A percentile compares a stretch with the other conserved stretches of the same genome.
phyloP scores from a whole-genome alignment of 2,113 vertebrate genomes.

The Leptobrachium leishanense region DNA sequence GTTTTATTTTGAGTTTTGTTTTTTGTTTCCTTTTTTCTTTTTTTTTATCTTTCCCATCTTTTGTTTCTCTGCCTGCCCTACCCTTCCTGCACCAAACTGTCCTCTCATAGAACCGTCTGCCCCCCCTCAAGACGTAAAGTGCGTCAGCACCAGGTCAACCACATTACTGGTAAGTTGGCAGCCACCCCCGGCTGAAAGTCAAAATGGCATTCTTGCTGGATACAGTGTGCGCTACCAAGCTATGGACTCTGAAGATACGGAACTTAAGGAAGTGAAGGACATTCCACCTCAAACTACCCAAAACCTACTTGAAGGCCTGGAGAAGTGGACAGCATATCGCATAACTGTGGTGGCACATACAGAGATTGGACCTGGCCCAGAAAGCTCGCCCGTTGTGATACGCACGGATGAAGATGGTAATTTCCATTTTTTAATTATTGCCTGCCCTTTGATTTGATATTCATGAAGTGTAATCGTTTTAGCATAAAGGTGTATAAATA shows the following conservation, averaged over 20 bases:
- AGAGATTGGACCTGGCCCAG: conserved; percentile 84
- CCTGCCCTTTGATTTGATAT: neutral
- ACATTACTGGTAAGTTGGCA: conserved; percentile 98
- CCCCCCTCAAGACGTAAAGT: conserved; percentile 97
- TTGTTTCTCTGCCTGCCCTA: conserved; percentile 74
- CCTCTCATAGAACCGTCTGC: conserved; percentile 92
- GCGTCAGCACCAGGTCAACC: conserved; percentile 92
- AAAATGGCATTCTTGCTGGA: conserved; percentile 90
- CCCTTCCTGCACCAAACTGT: conserved; percentile 54
- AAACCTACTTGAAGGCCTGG: conserved; percentile 86
- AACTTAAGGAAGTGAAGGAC: conserved; percentile 77
- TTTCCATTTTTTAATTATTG: neutral
- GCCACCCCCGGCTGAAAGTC: conserved; percentile 86
- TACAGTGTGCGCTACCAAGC: conserved; percentile 91
- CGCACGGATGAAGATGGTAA: conserved; percentile 96
- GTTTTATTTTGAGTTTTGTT: conserved; percentile 80
- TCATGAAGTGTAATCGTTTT: neutral
- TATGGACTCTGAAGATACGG: conserved; percentile 77
- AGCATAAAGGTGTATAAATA: neutral
- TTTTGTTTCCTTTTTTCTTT: conserved; percentile 84
- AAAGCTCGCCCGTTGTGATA: conserved; percentile 85
- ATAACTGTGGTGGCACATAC: conserved; percentile 87
- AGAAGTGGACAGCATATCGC: conserved; percentile 95
- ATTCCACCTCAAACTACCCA: conserved; percentile 77
- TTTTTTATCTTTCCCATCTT: conserved; percentile 91